These are phyloP conservation scores for Zalophus californianus DNA, from an alignment of 2,797 vertebrate species.

Conservation along the genomic window DNA sequence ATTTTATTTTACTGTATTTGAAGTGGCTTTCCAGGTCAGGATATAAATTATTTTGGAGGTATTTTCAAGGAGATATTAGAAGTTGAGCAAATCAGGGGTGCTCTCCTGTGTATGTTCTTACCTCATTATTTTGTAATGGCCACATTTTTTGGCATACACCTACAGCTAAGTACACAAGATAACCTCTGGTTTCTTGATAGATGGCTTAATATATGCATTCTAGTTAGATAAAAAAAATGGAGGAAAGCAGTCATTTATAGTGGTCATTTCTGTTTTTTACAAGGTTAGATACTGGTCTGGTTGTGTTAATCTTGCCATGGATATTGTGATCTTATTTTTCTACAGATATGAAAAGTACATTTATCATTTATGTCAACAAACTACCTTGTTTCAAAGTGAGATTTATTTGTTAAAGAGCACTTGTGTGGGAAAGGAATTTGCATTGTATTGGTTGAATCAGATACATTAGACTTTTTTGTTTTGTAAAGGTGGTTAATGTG, in stretches of 20 bases:
- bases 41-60: slow-evolving; percentile 30
- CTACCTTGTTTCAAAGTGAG: slow-evolving; percentile 22
- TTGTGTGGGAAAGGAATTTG: slow-evolving; percentile 48
- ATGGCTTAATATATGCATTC: slow-evolving; percentile 52
- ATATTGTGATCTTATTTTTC: slow-evolving; percentile 66
- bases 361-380: slow-evolving; percentile 64
- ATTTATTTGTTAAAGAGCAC: slow-evolving; percentile 55
- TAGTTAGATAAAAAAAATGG: slow-evolving; percentile 45
- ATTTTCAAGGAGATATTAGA: slow-evolving; percentile 1
- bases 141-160: background rate
- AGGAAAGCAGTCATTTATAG: slow-evolving; percentile 47
- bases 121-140: slow-evolving; percentile 39
- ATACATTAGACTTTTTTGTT: background rate
- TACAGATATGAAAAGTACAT: slow-evolving; percentile 52
- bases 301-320: slow-evolving; percentile 60
- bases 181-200: slow-evolving; percentile 65
- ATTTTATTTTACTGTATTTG: slow-evolving; percentile 52
- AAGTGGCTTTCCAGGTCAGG: background rate
- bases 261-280: slow-evolving; percentile 31
- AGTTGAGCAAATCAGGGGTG: background rate
- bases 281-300: slow-evolving; percentile 26
- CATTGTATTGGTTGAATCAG: background rate
- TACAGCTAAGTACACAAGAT: slow-evolving; percentile 24
- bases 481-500: background rate
- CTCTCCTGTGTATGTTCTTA: background rate